Percentiles rank a stretch among this genome's conserved stretches.
Evolutionary conservation across 2,797 vertebrate species (phyloP).

Genomic region (Mionectes olivaceus): DNA sequence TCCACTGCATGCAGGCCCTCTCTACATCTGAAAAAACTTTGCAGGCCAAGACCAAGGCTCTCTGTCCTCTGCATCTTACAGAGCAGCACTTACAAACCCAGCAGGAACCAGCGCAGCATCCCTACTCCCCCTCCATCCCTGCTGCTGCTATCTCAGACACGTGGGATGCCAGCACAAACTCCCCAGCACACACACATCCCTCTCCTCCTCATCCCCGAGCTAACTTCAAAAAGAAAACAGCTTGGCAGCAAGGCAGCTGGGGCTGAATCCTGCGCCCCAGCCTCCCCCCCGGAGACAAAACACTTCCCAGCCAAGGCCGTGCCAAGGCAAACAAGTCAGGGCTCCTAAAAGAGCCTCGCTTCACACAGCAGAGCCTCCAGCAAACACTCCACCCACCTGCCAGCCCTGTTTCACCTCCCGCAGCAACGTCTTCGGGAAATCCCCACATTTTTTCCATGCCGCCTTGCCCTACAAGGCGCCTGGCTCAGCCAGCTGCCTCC

Average conservation of each 20-base stretch:
- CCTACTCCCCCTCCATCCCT: not conserved
- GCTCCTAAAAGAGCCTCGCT: slow-evolving; percentile 5
- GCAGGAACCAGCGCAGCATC: not conserved
- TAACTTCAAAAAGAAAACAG: not conserved
- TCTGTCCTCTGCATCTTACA: not conserved
- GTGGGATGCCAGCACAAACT: not conserved
- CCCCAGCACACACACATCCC: not conserved
- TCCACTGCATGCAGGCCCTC: not conserved
- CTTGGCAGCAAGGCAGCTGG: not conserved
- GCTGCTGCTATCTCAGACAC: rapidly evolving
- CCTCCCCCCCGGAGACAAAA: not conserved
- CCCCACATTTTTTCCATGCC: not conserved
- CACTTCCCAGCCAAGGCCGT: not conserved
- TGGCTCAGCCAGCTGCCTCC: not conserved
- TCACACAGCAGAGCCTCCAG: slow-evolving; percentile 16
- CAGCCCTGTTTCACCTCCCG: not conserved
- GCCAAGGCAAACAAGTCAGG: slow-evolving; percentile 35
- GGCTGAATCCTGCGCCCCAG: not conserved
- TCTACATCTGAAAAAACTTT: not conserved
- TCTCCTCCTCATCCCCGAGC: not conserved
- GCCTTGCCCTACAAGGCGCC: not conserved
- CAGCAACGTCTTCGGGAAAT: not conserved
- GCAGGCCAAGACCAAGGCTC: not conserved
- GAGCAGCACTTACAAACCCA: not conserved
- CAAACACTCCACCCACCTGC: slow-evolving; percentile 18